Evolutionary conservation across 2,113 vertebrate genomes (phyloP).

Genomic region (Onychostoma macrolepis): DNA sequence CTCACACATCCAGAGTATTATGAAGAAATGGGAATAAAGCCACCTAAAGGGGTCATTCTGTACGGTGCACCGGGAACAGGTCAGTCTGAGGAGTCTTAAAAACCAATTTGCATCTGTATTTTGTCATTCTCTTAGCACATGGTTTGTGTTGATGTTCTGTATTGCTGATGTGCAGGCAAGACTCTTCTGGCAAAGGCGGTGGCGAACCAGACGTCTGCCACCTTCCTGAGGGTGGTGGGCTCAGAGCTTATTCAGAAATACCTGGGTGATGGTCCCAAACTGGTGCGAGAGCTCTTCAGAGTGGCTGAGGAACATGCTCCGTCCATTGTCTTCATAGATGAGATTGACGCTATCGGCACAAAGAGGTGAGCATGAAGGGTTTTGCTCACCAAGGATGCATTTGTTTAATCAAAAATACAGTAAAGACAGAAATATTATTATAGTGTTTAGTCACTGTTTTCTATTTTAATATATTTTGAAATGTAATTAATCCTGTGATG

Average conservation of each 20-base stretch:
- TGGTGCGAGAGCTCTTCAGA: conserved; percentile 92
- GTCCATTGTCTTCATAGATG: conserved; percentile 97
- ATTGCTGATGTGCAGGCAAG: conserved; percentile 80
- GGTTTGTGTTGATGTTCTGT: background rate
- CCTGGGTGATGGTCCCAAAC: conserved; percentile 92
- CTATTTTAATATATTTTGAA: background rate
- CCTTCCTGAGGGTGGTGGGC: conserved; percentile 94
- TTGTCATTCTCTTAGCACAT: background rate
- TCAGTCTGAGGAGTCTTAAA: conserved; percentile 56
- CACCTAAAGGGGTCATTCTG: conserved; percentile 96
- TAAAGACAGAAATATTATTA: background rate
- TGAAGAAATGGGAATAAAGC: conserved; percentile 99
- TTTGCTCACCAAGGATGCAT: background rate
- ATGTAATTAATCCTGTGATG: background rate
- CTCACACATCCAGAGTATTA: conserved; percentile 98
- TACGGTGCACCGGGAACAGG: conserved; percentile 97
- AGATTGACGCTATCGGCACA: conserved; percentile 96
- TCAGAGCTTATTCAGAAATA: conserved; percentile 99
- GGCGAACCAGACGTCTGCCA: conserved; percentile 97
- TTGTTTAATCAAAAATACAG: background rate
- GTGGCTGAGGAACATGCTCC: conserved; percentile 96
- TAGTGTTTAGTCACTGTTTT: background rate
- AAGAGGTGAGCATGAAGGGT: conserved; percentile 82
- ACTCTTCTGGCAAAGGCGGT: conserved; percentile 96
- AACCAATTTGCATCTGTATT: background rate